Base-by-base conservation (phyloP, 2,113 vertebrate species). In the Chiloscyllium plagiosum region DNA sequence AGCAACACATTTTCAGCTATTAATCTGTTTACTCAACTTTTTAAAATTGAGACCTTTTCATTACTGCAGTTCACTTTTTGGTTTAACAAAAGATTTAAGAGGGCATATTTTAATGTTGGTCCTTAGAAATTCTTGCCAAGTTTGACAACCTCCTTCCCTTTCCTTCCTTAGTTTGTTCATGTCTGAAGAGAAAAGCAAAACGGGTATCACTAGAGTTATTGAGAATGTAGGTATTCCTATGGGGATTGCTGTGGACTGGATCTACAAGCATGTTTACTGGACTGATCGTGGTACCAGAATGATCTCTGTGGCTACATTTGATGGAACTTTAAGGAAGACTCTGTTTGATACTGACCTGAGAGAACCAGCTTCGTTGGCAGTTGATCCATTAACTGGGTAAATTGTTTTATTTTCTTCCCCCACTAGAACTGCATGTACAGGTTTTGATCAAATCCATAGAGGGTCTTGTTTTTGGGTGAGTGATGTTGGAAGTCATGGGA, bases 161-260 rank as follows among this genome's bases (percentile, higher is more conserved):
- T 26, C 68, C 69, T 47, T 19, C n/a, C n/a, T n/a, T n/a, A 95
- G 94, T 52, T 50, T 52, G 3, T 33, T 69, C 2, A 95, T 95
- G 69, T 65, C n/a, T 66, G 94, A 76, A 15, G 33, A 52, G 26
- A 50, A 76, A 94, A 50, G 52, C 7, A 61, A 22, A 29, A 5
- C 1, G 33, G 24, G 24, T 95, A 24, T 72, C 52, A 50, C 69
- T 52, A 72, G 26, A 72, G 47, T 95, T 29, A 22, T 95, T 76
- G 26, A 69, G 19, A 42, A 70, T 94, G 68, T 95, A 33, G 22
- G 29, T 26, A 52, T 19, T 72, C 68, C 68, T 72, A 52, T 17
- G 90, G 96, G 96, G 3, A 50, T 96, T 69, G 96, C 96, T 1
- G 85, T 90, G 69, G 96, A 96, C n/a, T 96, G 96, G 96, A 90